A percentile compares a stretch with the other conserved stretches of the same genome.
Evolutionary conservation across 2,113 vertebrate genomes (phyloP).

Genomic region (Eclectus roratus): DNA sequence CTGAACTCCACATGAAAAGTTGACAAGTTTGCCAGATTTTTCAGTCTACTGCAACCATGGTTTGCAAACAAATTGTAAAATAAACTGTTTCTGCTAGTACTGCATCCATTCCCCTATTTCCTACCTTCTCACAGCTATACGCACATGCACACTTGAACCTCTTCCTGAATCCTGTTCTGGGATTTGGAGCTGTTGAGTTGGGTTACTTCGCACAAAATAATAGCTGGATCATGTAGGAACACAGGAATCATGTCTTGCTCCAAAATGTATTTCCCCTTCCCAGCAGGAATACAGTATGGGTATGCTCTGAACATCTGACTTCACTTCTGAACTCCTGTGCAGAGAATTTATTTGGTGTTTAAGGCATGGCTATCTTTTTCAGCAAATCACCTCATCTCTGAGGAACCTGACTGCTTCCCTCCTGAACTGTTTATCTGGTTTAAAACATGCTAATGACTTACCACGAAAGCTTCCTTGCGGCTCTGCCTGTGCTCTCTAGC

Average conservation of each 20-base stretch:
- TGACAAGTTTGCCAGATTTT: background rate
- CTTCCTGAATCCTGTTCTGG: background rate
- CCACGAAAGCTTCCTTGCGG: background rate
- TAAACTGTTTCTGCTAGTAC: background rate
- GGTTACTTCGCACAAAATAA: background rate
- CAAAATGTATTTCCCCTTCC: background rate
- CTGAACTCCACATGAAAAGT: background rate
- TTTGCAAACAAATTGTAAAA: background rate
- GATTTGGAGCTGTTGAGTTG: background rate
- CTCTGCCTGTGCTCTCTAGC: background rate
- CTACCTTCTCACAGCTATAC: background rate
- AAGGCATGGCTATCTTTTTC: background rate
- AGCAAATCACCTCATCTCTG: background rate
- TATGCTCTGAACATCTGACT: background rate
- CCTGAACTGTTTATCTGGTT: background rate
- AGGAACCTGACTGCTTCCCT: background rate
- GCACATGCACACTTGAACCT: fast-evolving
- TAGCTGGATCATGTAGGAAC: background rate
- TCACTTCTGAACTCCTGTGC: background rate
- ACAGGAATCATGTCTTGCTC: background rate
- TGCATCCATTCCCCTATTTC: background rate
- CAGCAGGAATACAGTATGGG: background rate
- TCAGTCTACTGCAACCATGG: background rate
- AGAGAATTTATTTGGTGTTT: background rate
- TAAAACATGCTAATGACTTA: background rate